Base-by-base conservation (phyloP, 2,888 invertebrate species). In the Idaea aversata region DNA sequence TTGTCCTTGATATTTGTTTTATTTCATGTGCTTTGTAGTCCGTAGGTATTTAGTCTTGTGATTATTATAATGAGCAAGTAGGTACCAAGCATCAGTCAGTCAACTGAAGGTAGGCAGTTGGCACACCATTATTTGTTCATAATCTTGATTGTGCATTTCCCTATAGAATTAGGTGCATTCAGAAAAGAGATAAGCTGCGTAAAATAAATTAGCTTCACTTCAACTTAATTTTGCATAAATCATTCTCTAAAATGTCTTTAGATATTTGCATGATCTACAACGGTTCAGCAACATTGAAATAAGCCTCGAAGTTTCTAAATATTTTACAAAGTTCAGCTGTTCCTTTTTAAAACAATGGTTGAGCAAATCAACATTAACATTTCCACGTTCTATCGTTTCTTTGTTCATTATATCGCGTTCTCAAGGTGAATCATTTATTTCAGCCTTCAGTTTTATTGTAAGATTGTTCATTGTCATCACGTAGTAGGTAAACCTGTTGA, bases 401-500 rank as follows among this genome's bases (percentile, higher is more conserved):
- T 47, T 47, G 47, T 47, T 47, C 47, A 47, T 47, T 47, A 6
- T 47, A 47, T 47, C 47, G 47, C 47, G 47, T 47, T 47, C 47
- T 13, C 47, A 47, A 47, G 47, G 47, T 47, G 47, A 47, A 10
- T 47, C 1, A 10, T 36, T 7, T 36, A 36, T 36, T 36, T 36
- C 36, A 47, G 4, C 47, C 58, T 59, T 59, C 58, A 59, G n/a
- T 59, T 59, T 59, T 1, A 16, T 59, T 16, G 15, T 59, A 59
- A 16, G 7, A 16, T 15, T 59, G 16, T 16, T 59, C 16, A 69
- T 70, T 66, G 69, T 69, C 66, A 72, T 65, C 70, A 68, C 47
- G 47, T 6, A 47, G 25, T 68, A 63, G 70, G 69, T 65, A 67
- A 47, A 70, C 70, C 74, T 74, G 74, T 65, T 65, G 69, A 72